phyloP scores from a whole-genome alignment of 2,113 vertebrate species.

The Phoenicopterus ruber region DNA sequence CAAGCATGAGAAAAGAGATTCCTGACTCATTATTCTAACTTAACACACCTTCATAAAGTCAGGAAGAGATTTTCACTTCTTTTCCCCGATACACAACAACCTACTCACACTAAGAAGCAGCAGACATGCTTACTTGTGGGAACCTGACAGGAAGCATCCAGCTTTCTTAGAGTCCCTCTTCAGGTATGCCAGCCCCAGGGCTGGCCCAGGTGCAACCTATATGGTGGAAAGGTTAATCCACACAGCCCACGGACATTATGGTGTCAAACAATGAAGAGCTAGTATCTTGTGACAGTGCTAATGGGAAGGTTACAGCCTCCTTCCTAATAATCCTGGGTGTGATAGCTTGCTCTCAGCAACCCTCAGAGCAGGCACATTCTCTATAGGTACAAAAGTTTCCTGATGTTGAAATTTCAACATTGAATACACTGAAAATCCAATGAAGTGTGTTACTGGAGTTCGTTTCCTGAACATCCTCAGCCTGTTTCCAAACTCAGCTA shows the following conservation, averaged over 20 bases:
- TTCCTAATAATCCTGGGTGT: background rate
- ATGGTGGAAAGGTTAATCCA: background rate
- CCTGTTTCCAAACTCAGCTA: background rate
- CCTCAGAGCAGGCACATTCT: background rate
- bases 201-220: background rate
- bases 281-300: background rate
- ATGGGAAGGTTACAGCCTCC: background rate
- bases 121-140: background rate
- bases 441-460: background rate
- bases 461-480: background rate
- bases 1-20: background rate
- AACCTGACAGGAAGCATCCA: background rate
- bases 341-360: background rate
- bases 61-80: background rate
- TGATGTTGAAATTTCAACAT: background rate
- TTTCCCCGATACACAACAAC: background rate
- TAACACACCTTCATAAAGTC: background rate
- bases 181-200: accelerated
- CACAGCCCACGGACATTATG: background rate
- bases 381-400: background rate
- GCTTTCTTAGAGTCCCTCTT: background rate
- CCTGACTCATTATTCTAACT: background rate
- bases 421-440: background rate
- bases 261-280: background rate
- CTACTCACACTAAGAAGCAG: accelerated